Evolutionary conservation across 2,113 vertebrate genomes (phyloP).

Genomic region (Tragelaphus buxtoni): DNA sequence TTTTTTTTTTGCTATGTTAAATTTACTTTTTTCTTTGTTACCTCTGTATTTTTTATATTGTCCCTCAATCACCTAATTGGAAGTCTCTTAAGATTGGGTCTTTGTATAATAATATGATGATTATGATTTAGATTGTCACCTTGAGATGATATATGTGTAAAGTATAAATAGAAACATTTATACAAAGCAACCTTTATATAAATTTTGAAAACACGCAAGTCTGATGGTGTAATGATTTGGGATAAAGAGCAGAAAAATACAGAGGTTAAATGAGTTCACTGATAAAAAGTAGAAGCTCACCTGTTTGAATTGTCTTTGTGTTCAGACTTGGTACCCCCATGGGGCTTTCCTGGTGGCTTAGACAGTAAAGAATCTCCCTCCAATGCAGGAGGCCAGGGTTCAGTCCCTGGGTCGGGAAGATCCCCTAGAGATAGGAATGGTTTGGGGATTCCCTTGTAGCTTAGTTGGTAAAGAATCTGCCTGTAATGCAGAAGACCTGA

Average conservation of each 20-base stretch:
- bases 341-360: not conserved
- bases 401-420: accelerated
- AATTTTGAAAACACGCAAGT: not conserved
- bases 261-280: not conserved
- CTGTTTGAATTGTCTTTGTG: not conserved
- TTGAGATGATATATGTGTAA: not conserved
- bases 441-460: not conserved
- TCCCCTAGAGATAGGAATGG: not conserved
- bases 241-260: not conserved
- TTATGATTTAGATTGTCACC: not conserved
- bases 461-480: not conserved
- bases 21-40: not conserved
- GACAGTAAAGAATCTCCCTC: not conserved
- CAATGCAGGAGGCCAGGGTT: not conserved
- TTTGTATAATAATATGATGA: not conserved
- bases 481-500: not conserved
- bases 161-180: not conserved
- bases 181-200: not conserved
- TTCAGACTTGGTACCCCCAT: not conserved
- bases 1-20: too few species aligned
- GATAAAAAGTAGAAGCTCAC: not conserved
- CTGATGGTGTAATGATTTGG: not conserved
- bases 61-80: not conserved
- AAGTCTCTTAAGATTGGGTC: not conserved
- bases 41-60: not conserved